Base-by-base conservation (phyloP, 2,797 vertebrate genomes). In the Tarsius wallacei region DNA sequence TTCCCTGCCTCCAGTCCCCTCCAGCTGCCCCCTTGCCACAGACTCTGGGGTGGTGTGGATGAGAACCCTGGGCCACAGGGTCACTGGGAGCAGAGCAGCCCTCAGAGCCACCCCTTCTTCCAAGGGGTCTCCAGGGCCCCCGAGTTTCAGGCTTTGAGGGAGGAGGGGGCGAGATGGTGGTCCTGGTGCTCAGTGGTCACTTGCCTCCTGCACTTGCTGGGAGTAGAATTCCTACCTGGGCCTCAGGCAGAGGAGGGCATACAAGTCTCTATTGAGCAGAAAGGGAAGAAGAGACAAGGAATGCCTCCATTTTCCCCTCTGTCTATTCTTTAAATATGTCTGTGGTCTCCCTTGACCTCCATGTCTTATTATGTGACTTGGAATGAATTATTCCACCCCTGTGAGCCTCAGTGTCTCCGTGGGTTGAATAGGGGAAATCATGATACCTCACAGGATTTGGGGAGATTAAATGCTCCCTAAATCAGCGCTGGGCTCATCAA, bases 321-420 rank as follows among this genome's bases (percentile, higher is more conserved):
- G 4, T 26, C 28, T 57, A 19, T 68, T 47, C 63, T 91, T 12
- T n/a, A 2, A 47, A 10, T 28, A 59, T 21, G 53, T 53, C 42
- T 21, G 14, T 0, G 21, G 7, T 14, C 10, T 7, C 24, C 28
- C 22, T 61, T 8, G 12, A 74, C 59, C 55, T 57, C 47, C 22
- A 1, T 3, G 47, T 71, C 8, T 47, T 15, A 36, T 82, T 26
- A 0, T 7, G 57, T 1, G 78, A 31, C 70, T 63, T 8, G 49
- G 26, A 42, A 17, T 21, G 33, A 51, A 22, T 31, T 19, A 17
- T 73, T 71, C n/a, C 47, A 36, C 33, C 5, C 80, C 28, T 53
- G 14, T 33, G 36, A 24, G 17, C 49, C 68, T 61, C 74, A 10
- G 15, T n/a, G 73, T 80, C 86, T 66, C 59, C 2, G 0, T 0